Conservation (phyloP, 2,797 vertebrate genomes). For the Erithacus rubecula region DNA sequence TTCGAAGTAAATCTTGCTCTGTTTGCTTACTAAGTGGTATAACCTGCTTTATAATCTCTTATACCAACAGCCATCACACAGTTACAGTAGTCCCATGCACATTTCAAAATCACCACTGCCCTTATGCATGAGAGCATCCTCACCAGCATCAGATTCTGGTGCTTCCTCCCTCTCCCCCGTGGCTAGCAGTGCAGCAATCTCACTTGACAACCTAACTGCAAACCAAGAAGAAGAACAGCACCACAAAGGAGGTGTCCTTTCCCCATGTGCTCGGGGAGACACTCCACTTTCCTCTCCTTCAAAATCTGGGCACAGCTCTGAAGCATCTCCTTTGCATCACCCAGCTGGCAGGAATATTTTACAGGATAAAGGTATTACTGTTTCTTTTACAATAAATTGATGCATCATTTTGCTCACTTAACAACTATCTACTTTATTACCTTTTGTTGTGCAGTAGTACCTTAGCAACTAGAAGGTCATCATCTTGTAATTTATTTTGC, state of each 20-base stretch:
- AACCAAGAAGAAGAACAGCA: slow-evolving; percentile 63
- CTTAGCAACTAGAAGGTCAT: neutral
- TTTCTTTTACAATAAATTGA: slow-evolving; percentile 23
- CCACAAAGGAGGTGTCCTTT: slow-evolving; percentile 39
- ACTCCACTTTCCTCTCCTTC: slow-evolving; percentile 72
- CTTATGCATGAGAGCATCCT: slow-evolving; percentile 74
- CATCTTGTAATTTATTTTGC: neutral
- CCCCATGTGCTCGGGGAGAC: slow-evolving; percentile 49
- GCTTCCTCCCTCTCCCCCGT: slow-evolving; percentile 74
- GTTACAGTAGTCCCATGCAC: slow-evolving; percentile 75
- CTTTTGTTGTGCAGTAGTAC: neutral
- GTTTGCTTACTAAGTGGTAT: slow-evolving; percentile 45
- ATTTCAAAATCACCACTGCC: slow-evolving; percentile 78
- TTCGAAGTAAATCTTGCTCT: slow-evolving; percentile 58
- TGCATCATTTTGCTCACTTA: slow-evolving; percentile 3
- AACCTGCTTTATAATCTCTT: slow-evolving; percentile 77
- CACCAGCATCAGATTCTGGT: slow-evolving; percentile 80
- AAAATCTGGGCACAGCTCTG: slow-evolving; percentile 72
- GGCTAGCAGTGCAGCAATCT: slow-evolving; percentile 72
- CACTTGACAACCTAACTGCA: slow-evolving; percentile 68
- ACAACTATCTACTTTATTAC: neutral
- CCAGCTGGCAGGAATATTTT: slow-evolving; percentile 52
- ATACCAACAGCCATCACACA: slow-evolving; percentile 77
- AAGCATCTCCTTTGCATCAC: slow-evolving; percentile 75
- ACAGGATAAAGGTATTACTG: slow-evolving; percentile 75